phyloP scores from a whole-genome alignment of 92 coral and sea anemone species.

The Porites rus region DNA sequence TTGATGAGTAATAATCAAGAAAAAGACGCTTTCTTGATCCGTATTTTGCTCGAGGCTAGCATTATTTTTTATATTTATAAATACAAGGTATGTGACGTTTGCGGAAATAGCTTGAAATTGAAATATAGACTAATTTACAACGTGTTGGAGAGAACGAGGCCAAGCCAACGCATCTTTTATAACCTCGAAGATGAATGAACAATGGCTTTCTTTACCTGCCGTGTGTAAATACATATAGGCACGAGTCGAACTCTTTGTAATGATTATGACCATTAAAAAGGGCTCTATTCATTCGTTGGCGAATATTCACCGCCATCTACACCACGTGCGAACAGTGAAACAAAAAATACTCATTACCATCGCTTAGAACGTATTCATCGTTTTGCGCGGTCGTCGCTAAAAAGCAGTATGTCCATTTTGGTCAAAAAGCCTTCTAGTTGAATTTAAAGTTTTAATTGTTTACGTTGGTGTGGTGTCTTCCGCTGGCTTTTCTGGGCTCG shows the following conservation, averaged over 20 bases:
- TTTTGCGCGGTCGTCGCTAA: constrained; percentile 11
- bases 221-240: constrained; percentile 66
- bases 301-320: constrained; percentile 33
- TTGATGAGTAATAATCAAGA: constrained; percentile 21
- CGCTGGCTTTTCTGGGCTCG: constrained; percentile 27
- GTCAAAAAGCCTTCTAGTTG: constrained; percentile 14
- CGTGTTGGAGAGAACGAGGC: not conserved
- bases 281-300: constrained; percentile 48
- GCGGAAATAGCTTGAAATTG: not conserved
- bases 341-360: constrained; percentile 24
- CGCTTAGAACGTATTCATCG: constrained; percentile 10
- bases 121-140: not conserved
- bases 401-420: constrained; percentile 22
- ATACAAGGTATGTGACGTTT: not conserved
- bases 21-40: not conserved
- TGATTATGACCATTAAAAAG: constrained; percentile 60
- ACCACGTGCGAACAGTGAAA: constrained; percentile 47
- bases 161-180: constrained; percentile 22
- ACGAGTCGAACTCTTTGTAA: constrained; percentile 63
- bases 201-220: constrained; percentile 71
- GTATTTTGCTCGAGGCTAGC: not conserved
- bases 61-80: not conserved
- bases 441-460: constrained; percentile 39
- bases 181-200: constrained; percentile 30
- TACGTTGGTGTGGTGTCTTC: constrained; percentile 36